phyloP scores from a whole-genome alignment of 2,113 vertebrate species.

The Todiramphus saurophagus region DNA sequence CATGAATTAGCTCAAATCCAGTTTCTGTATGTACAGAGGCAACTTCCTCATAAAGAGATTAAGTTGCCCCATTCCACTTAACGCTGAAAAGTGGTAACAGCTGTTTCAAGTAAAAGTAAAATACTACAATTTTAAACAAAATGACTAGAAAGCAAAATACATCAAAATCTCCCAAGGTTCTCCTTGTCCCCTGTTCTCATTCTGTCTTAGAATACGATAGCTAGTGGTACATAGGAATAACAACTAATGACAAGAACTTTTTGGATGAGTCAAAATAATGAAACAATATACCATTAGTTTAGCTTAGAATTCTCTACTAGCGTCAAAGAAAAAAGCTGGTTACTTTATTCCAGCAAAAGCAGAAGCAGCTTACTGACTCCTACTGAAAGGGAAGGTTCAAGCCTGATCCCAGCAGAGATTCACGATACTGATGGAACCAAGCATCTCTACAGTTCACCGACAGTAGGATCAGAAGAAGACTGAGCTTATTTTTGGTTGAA shows the following conservation, averaged over 20 bases:
- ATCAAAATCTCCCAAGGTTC: background rate
- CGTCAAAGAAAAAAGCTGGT: background rate
- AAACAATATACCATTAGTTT: background rate
- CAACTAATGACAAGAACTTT: background rate
- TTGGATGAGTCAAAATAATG: background rate
- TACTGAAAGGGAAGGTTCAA: background rate
- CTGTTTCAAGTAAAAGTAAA: background rate
- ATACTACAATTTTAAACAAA: background rate
- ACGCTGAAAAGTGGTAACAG: background rate
- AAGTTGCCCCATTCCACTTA: background rate
- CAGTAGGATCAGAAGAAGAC: background rate
- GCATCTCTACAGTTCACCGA: background rate
- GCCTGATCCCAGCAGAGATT: background rate
- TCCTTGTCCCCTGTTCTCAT: background rate
- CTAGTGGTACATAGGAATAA: background rate
- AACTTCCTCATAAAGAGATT: background rate
- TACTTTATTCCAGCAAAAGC: background rate
- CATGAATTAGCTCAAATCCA: background rate
- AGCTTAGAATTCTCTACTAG: background rate
- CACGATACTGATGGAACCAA: background rate
- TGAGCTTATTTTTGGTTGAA: background rate
- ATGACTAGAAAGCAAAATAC: background rate
- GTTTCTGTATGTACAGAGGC: background rate
- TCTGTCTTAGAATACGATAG: background rate
- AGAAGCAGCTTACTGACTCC: background rate